Evolutionary conservation across 2,888 invertebrate species (phyloP).

Genomic region (Torymus auratus): DNA sequence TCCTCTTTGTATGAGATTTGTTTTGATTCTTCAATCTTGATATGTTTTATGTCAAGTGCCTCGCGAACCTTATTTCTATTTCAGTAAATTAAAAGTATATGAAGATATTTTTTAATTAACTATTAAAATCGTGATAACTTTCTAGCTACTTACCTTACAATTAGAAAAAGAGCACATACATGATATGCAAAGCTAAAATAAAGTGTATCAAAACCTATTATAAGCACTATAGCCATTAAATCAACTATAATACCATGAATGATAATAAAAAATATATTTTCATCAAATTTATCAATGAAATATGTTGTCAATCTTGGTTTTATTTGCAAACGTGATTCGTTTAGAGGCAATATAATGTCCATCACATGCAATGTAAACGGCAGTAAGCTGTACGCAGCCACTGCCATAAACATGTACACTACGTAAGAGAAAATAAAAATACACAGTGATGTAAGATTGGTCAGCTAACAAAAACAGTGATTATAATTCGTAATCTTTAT

Average conservation of each 20-base stretch:
- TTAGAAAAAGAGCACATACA: constrained; percentile 37
- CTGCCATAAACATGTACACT: constrained; percentile 46
- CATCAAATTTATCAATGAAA: constrained; percentile 30
- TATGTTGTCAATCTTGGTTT: constrained; percentile 42
- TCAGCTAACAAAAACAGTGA: not conserved
- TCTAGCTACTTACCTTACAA: constrained; percentile 43
- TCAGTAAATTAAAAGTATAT: too few relatives aligned
- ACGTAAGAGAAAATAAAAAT: not conserved
- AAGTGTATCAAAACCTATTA: constrained; percentile 50
- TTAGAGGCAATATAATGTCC: constrained; percentile 30
- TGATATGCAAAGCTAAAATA: constrained; percentile 42
- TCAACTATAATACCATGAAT: constrained; percentile 35
- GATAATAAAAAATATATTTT: constrained; percentile 43
- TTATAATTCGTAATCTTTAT: not conserved
- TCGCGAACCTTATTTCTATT: constrained; percentile 25
- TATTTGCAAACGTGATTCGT: constrained; percentile 20
- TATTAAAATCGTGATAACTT: too few relatives aligned
- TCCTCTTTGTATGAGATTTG: not conserved
- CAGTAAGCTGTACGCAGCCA: constrained; percentile 31
- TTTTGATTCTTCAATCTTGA: not conserved
- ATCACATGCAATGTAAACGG: constrained; percentile 41
- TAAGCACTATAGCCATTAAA: constrained; percentile 21
- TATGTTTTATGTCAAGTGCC: not conserved
- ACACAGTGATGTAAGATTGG: too few relatives aligned
- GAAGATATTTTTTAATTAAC: too few relatives aligned